Evolutionary conservation across 2,113 vertebrate genomes (phyloP), one percentile per base, ranked within the genome.

Genomic region (Myotis yumanensis): DNA sequence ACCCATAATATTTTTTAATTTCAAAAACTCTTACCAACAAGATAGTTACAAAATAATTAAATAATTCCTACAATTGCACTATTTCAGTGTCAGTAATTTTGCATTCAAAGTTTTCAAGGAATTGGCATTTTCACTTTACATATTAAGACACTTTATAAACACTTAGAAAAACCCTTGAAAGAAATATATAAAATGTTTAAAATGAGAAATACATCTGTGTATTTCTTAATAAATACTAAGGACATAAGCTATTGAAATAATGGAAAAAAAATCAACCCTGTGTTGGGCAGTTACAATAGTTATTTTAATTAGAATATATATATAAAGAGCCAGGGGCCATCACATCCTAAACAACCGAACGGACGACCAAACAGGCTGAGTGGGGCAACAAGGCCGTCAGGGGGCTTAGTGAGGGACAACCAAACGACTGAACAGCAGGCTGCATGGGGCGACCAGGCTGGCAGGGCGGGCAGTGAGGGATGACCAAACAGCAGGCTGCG

Each of bases 31-130:
- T 81, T 88, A 46, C 4, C 54, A 90, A n/a, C 5, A 89, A 59
- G 32, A 81, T 28, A 84, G n/a, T 87, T 77, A 48, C 30, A 95
- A 76, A 89, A 30, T 77, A 85, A 90, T 37, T 59, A 51, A 57
- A 66, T 4, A 71, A 73, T 40, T 23, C 15, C 32, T 62, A 20
- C n/a, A 69, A 73, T 46, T 11, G 23, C 12, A 35, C 14, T 37
- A 32, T 76, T 3, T 84, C 22, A 66, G 18, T 77, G 52, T 90
- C 54, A 90, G 11, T 79, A n/a, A 81, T 86, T 71, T 91, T 96
- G 17, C 81, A 5, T 76, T 90, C 10, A 7, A 37, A 72, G 17
- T 86, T 90, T 82, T 12, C 37, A 85, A 90, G 59, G 32, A 91
- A 68, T 40, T 69, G 62, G 11, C n/a, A 71, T 86, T 92, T 69